Conservation (phyloP, 2,797 vertebrate genomes). For the Thripadectes ignobilis region DNA sequence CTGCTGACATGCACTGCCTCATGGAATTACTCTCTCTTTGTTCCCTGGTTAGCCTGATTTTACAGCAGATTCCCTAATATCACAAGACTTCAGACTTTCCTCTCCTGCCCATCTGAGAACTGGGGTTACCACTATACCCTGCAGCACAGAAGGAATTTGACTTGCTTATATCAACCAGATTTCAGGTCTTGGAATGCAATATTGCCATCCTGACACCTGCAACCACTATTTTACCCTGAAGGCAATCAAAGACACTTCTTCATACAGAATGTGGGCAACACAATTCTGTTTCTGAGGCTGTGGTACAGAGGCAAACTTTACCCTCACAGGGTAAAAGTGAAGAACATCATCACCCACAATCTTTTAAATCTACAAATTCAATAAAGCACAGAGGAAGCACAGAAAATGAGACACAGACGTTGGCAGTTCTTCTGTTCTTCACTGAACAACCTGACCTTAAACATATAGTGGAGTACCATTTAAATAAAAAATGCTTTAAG, state of each 20-base stretch:
- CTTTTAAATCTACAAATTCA: background rate
- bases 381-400: background rate
- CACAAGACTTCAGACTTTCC: background rate
- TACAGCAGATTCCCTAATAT: background rate
- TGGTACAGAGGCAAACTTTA: background rate
- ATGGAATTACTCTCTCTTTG: background rate
- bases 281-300: background rate
- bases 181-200: background rate
- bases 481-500: background rate
- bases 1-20: background rate
- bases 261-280: background rate
- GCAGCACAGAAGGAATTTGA: background rate
- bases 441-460: background rate
- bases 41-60: background rate
- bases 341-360: background rate
- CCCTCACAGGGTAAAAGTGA: background rate
- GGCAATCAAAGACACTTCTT: background rate
- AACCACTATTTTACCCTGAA: background rate
- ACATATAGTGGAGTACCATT: background rate
- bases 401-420: background rate
- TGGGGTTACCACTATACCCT: background rate
- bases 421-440: background rate
- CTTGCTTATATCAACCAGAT: background rate
- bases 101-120: background rate
- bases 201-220: background rate